Percentiles rank a stretch among this genome's conserved stretches.
phyloP scores from a whole-genome alignment of 2,888 invertebrate species.

The Tetragonula carbonaria region DNA sequence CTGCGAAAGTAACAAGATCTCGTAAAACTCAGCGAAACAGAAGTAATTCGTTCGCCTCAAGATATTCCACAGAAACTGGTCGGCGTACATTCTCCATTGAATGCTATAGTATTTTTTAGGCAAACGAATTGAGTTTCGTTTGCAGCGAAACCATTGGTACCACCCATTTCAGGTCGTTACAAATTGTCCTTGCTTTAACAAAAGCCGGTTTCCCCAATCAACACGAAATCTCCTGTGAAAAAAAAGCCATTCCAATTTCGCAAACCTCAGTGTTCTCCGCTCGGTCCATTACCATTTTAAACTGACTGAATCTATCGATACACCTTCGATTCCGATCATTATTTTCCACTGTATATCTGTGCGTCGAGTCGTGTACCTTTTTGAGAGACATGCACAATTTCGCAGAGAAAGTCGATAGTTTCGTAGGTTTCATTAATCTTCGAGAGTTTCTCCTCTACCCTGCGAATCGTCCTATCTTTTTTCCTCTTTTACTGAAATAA shows the following conservation, averaged over 20 bases:
- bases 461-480: slow-evolving; percentile 37
- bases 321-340: slow-evolving; percentile 27
- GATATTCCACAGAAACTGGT: background rate
- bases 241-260: background rate
- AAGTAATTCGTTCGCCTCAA: background rate
- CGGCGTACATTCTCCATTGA: background rate
- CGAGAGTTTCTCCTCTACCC: slow-evolving; percentile 26
- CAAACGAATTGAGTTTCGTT: background rate
- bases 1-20: no score
- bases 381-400: slow-evolving; percentile 10
- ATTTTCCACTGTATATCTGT: slow-evolving; percentile 18
- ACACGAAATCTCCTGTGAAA: background rate
- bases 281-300: slow-evolving; percentile 13
- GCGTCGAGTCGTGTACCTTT: slow-evolving; percentile 11
- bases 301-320: background rate
- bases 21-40: background rate
- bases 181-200: background rate
- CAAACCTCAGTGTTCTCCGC: background rate
- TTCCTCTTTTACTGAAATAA: slow-evolving; percentile 2
- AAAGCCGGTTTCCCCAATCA: slow-evolving; percentile 2
- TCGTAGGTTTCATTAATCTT: slow-evolving; percentile 71
- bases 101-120: background rate
- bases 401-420: slow-evolving; percentile 45
- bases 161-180: background rate
- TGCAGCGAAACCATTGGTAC: slow-evolving; percentile 1